phyloP scores from a whole-genome alignment of 2,888 invertebrate species.

The Heliothis peltigera region DNA sequence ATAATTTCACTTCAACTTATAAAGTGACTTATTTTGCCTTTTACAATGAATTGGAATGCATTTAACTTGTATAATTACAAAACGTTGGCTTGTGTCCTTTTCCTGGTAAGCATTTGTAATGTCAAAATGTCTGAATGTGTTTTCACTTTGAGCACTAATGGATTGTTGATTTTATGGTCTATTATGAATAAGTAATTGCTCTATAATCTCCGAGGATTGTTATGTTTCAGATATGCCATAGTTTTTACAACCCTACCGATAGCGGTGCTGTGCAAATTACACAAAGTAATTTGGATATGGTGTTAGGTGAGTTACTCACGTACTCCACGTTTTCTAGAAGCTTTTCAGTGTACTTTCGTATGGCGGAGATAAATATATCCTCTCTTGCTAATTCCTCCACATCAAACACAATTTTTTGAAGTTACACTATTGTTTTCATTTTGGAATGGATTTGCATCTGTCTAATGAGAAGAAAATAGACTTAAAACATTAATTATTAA shows the following conservation, averaged over 20 bases:
- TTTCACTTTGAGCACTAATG: slow-evolving; percentile 57
- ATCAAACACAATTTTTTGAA: slow-evolving; percentile 9
- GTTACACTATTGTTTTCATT: slow-evolving; percentile 10
- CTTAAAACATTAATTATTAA: too few relatives aligned
- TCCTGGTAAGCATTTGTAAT: slow-evolving; percentile 77
- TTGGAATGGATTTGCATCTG: background rate
- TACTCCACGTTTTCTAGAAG: slow-evolving; percentile 57
- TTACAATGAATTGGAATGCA: slow-evolving; percentile 72
- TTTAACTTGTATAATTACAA: slow-evolving; percentile 73
- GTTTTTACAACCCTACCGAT: slow-evolving; percentile 93
- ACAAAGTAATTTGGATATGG: slow-evolving; percentile 95
- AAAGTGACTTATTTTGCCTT: slow-evolving; percentile 52
- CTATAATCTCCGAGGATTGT: slow-evolving; percentile 71
- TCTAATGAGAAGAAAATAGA: background rate
- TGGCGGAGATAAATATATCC: slow-evolving; percentile 4
- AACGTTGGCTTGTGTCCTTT: slow-evolving; percentile 72
- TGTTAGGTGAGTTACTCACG: slow-evolving; percentile 91
- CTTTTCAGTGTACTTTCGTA: slow-evolving; percentile 12
- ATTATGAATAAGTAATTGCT: slow-evolving; percentile 79
- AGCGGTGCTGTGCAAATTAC: slow-evolving; percentile 95
- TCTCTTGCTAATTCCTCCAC: background rate
- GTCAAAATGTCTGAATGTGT: slow-evolving; percentile 48
- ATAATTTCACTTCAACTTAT: slow-evolving; percentile 62
- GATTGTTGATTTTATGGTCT: slow-evolving; percentile 82
- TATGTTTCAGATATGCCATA: slow-evolving; percentile 87